Evolutionary conservation across 2,113 vertebrate genomes (phyloP), one percentile per base, ranked within the genome.

Genomic region (Charadrius vociferus): DNA sequence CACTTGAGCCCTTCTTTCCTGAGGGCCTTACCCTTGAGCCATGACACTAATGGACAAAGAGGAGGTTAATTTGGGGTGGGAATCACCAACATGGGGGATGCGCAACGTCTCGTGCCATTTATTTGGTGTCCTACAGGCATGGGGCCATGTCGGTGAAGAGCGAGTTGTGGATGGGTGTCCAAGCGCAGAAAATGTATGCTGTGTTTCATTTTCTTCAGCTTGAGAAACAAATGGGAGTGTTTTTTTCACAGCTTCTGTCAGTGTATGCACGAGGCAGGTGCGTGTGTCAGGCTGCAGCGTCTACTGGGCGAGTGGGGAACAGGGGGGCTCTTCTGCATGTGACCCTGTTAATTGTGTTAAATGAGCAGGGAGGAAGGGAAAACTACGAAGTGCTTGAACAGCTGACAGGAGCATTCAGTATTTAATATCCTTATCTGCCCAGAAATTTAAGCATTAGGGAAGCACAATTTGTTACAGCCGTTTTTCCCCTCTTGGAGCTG

Each of bases 51-150:
- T 1, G 0, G 37, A 10, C 24, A 32, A 70, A 78, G 22, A 41
- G 30, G 22, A 72, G 52, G 29, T 68, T 67, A 12, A 29, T 81
- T n/a, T 14, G 19, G 36, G 6, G 12, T 59, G 6, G 29, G 34
- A 58, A 41, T 21, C 3, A 4, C 37, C 75, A 74, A 59, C 2
- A 10, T 10, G 15, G 61, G 36, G 21, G 12, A 72, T 74, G 29
- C 1, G 3, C 3, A 3, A 29, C 26, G 17, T 41, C 29, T 30
- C 1, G 0, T 47, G 14, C 21, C 7, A 0, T 80, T 29, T 66
- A 56, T 70, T 68, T 50, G 26, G 34, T 55, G 68, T 58, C 34
- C 68, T 37, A 6, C 37, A 53, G 24, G 36, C 0, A 0, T 58
- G 68, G 58, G 79, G 8, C 29, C 23, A 39, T 22, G 29, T 80